Base-by-base conservation (phyloP, 2,113 vertebrate genomes). In the Bos indicus region DNA sequence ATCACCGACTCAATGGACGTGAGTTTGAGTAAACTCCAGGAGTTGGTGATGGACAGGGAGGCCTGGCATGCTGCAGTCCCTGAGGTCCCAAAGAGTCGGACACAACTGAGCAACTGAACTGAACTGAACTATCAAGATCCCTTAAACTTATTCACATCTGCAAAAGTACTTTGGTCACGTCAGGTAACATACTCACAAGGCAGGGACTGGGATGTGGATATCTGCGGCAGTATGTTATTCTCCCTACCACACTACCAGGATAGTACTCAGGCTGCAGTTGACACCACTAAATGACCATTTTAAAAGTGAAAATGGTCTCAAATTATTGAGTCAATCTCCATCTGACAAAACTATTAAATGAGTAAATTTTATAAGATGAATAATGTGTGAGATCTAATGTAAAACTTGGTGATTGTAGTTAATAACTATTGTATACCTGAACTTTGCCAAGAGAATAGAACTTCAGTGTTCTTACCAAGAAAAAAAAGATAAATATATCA, bases 131-230 rank as follows among this genome's bases (percentile, higher is more conserved):
- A n/a, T 88, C 15, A 85, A 48, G 40, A 91, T 84, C 23, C 51
- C 64, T 96, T 96, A 67, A n/a, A 80, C n/a, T 92, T 89, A 83
- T 78, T 62, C 23, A 43, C 71, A 40, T 40, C 71, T 43, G 36
- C 21, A 25, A 74, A 43, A 74, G 19, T 21, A 43, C 71, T 94
- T 89, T 77, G 43, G n/a, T 28, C 40, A 14, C 28, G 33, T 56
- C 56, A 57, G 19, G 8, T 77, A 57, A 52, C 48, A 28, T 84
- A 91, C 90, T 94, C 36, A n/a, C 10, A 40, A 17, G 12, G 5
- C 25, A 57, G 48, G n/a, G 25, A 43, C 26, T 16, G 40, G 14
- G 25, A n/a, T 13, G 16, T 82, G 30, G 60, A 36, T 19, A 14
- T 83, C 36, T 89, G 71, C 30, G 2, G 36, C 25, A 33, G 36